Conservation (phyloP, 92 coral and sea anemone genomes). For the Palythoa caribaeorum region DNA sequence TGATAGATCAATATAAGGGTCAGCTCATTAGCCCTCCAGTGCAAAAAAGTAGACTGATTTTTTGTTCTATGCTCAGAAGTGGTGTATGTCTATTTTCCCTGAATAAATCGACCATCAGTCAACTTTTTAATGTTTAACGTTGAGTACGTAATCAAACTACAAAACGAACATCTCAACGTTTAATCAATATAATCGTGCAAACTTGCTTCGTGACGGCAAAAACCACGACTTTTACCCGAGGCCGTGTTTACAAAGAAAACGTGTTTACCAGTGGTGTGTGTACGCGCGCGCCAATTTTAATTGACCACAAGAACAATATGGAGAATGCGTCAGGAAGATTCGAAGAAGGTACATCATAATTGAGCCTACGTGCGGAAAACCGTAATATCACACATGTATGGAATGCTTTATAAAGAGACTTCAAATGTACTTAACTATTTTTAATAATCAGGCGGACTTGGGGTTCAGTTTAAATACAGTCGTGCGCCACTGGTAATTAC, state of each 20-base stretch:
- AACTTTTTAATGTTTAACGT: too few species aligned
- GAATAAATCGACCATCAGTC: neutral
- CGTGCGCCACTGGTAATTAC: neutral
- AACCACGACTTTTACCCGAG: neutral
- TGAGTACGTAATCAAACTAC: neutral
- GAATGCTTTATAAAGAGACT: neutral
- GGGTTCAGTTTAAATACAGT: neutral
- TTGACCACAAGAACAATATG: neutral
- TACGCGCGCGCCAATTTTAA: neutral
- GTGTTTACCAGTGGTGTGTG: neutral
- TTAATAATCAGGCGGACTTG: neutral
- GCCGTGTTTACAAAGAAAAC: neutral
- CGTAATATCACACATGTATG: neutral
- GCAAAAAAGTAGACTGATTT: neutral
- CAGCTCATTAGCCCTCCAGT: neutral
- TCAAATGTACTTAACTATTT: neutral
- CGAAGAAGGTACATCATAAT: conserved; percentile 11
- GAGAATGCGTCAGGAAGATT: neutral
- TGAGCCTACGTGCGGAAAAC: conserved; percentile 7
- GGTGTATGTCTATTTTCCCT: neutral
- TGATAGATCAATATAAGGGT: neutral
- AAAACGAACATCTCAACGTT: neutral
- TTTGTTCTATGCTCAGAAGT: neutral
- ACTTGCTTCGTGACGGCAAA: neutral
- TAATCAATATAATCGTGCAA: neutral